These are phyloP conservation scores for Hanleya hanleyi DNA, from an alignment of 2,888 invertebrate species.

Conservation along the genomic window DNA sequence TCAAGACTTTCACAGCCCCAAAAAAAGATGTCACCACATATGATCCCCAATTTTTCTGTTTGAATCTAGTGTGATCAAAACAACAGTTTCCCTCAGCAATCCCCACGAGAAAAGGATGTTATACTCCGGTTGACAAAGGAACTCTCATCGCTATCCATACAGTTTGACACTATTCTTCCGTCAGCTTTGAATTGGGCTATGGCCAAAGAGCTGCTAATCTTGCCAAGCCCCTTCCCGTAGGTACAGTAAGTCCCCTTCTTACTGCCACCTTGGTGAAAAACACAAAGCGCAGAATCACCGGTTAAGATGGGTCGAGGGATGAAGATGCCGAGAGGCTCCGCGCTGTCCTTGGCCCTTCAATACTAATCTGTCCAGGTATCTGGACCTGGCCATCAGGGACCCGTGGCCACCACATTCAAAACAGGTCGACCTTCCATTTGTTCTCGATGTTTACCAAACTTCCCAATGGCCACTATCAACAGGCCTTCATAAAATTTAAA, in stretches of 20 bases:
- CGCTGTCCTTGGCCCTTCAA: background rate
- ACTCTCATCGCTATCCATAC: no score
- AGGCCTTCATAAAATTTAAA: background rate
- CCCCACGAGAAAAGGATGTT: no score
- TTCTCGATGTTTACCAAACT: background rate
- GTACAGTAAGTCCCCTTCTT: background rate
- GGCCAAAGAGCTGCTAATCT: background rate
- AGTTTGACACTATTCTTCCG: no score
- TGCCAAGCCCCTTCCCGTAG: no score
- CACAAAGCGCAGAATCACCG: background rate
- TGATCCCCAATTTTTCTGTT: no score
- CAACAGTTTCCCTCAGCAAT: no score
- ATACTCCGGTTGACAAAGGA: no score
- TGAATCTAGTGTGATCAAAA: no score
- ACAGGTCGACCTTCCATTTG: background rate
- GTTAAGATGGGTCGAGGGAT: background rate
- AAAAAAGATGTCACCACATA: no score
- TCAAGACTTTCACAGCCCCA: no score
- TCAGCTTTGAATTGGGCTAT: no score
- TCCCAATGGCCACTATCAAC: background rate
- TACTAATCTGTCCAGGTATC: constrained; percentile 1
- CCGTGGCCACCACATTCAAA: background rate
- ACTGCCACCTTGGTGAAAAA: background rate
- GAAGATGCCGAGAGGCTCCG: background rate
- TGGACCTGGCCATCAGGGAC: background rate